These are phyloP conservation scores for Candoia aspera DNA, from an alignment of 2,113 vertebrate genomes.

Conservation along the genomic window DNA sequence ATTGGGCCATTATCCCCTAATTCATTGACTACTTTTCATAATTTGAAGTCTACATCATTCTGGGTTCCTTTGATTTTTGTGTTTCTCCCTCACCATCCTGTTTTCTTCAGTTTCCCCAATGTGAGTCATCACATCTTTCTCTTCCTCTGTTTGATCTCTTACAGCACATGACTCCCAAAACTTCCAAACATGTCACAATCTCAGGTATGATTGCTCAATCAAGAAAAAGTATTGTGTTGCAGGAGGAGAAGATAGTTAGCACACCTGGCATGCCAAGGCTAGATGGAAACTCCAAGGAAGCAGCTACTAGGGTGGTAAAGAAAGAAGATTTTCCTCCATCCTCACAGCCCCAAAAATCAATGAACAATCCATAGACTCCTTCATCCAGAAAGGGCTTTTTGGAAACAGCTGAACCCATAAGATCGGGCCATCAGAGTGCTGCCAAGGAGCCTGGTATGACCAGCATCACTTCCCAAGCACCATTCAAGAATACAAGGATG, in stretches of 20 bases:
- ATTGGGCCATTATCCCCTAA: not conserved
- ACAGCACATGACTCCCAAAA: not conserved
- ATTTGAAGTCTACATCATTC: not conserved
- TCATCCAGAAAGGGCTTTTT: not conserved
- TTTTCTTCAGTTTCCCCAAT: not conserved
- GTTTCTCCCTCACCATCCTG: not conserved
- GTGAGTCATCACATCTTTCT: not conserved
- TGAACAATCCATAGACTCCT: not conserved
- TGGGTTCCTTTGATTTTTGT: not conserved
- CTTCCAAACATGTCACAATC: conserved; percentile 30
- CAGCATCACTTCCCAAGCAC: not conserved
- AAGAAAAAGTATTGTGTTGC: not conserved
- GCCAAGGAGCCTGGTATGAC: not conserved
- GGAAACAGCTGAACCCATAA: not conserved
- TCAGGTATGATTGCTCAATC: conserved; percentile 2
- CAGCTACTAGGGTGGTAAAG: not conserved
- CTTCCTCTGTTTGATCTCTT: not conserved
- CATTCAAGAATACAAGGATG: not conserved
- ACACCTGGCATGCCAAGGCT: no score
- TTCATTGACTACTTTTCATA: not conserved
- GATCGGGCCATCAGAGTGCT: not conserved
- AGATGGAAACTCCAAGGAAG: not conserved
- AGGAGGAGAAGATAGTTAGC: not conserved
- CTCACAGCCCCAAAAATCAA: not conserved
- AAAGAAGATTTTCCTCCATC: not conserved